A percentile compares a stretch with the other conserved stretches of the same genome.
Conservation (phyloP, 2,113 vertebrate genomes). For the Caretta caretta region DNA sequence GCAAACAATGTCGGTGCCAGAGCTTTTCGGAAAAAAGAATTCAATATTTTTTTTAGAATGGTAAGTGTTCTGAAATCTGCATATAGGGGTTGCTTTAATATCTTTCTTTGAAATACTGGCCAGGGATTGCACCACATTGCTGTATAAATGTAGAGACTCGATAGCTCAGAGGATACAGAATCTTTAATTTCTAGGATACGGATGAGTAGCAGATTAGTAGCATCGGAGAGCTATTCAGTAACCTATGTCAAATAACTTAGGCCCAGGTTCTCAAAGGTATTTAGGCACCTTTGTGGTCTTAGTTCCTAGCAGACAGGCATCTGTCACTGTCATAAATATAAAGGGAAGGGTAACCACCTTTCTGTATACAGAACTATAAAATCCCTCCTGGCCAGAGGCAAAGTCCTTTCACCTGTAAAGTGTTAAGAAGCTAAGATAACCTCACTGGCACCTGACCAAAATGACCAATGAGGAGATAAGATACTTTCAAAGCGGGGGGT, state of each 20-base stretch:
- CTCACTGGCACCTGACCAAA: too few species aligned
- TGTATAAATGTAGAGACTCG: not conserved
- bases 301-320: too few species aligned
- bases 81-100: not conserved
- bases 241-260: not conserved
- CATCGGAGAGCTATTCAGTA: not conserved
- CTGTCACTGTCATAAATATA: not conserved
- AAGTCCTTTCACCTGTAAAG: too few species aligned
- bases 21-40: not conserved
- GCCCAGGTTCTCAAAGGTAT: too few species aligned
- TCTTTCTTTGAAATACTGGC: not conserved
- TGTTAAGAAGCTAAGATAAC: too few species aligned
- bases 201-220: not conserved
- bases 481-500: too few species aligned
- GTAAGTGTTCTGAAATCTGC: not conserved
- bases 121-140: not conserved
- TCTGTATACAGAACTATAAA: too few species aligned
- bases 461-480: too few species aligned
- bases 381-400: too few species aligned
- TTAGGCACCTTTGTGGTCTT: not conserved
- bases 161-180: not conserved
- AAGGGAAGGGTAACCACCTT: too few species aligned
- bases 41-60: not conserved
- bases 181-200: not conserved
- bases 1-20: not conserved